A percentile compares a stretch with the other conserved stretches of the same genome.
These are phyloP conservation scores for Ptiloglossa arizonensis DNA, from an alignment of 1,140 invertebrate species.

Conservation along the genomic window DNA sequence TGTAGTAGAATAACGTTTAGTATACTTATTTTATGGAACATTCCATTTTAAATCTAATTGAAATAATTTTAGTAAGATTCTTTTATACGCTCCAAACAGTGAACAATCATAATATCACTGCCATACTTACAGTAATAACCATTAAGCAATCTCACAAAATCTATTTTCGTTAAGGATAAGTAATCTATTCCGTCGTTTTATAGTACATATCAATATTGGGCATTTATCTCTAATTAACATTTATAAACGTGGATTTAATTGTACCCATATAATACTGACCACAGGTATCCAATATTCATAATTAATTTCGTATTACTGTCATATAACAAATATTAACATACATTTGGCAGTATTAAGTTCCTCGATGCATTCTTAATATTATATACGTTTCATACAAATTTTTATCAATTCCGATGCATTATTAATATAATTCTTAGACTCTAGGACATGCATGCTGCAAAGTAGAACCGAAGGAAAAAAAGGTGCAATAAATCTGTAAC, in stretches of 20 bases:
- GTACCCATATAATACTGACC: constrained; percentile 42
- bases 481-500: constrained; percentile 53
- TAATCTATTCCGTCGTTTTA: constrained; percentile 56
- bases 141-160: constrained; percentile 13
- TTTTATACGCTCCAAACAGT: background rate
- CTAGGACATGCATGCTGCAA: constrained; percentile 32
- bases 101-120: constrained; percentile 5
- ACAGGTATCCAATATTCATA: constrained; percentile 36
- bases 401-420: constrained; percentile 25
- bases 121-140: constrained; percentile 32
- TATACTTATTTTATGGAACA: constrained; percentile 22
- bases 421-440: constrained; percentile 21
- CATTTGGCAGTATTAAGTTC: constrained; percentile 28
- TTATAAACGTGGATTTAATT: constrained; percentile 53
- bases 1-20: background rate
- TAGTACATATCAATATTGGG: constrained; percentile 75
- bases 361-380: constrained; percentile 8
- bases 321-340: background rate
- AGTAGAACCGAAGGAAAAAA: constrained; percentile 30
- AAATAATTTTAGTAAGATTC: background rate
- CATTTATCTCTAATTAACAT: constrained; percentile 67
- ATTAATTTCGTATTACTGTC: constrained; percentile 27
- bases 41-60: constrained; percentile 34
- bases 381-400: constrained; percentile 30
- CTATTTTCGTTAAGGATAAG: constrained; percentile 45